Evolutionary conservation across 2,797 vertebrate species (phyloP).

Genomic region (Delichon dasypus): DNA sequence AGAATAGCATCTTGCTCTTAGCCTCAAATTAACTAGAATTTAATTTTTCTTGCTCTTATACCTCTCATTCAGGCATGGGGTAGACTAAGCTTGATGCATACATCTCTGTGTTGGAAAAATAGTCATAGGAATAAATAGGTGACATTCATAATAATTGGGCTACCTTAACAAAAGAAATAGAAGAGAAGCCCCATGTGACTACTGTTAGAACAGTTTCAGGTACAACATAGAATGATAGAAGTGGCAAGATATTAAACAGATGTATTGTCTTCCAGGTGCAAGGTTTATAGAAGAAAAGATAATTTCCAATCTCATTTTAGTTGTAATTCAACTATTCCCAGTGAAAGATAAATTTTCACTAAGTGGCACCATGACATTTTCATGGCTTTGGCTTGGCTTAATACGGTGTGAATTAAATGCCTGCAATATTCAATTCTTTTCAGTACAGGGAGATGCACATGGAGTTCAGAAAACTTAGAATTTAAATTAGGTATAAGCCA

Average conservation of each 20-base stretch:
- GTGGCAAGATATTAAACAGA: slow-evolving; percentile 45
- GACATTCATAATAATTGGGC: background rate
- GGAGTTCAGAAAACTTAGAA: slow-evolving; percentile 22
- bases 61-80: background rate
- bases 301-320: slow-evolving; percentile 56
- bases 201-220: background rate
- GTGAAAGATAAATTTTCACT: slow-evolving; percentile 63
- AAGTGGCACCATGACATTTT: slow-evolving; percentile 60
- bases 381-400: slow-evolving; percentile 49
- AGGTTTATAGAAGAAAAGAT: slow-evolving; percentile 59
- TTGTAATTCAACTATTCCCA: slow-evolving; percentile 49
- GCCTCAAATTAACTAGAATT: background rate
- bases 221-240: slow-evolving; percentile 2
- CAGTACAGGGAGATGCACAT: background rate
- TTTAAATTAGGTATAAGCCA: background rate
- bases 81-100: background rate
- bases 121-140: background rate
- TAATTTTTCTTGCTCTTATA: background rate
- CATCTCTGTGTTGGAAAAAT: background rate
- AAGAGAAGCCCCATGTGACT: background rate
- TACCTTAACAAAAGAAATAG: background rate
- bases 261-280: slow-evolving; percentile 53
- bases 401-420: slow-evolving; percentile 10
- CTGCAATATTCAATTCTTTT: slow-evolving; percentile 26
- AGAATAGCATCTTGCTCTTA: background rate